Base-by-base conservation (phyloP, 2,113 vertebrate genomes). In the Caranx ignobilis region DNA sequence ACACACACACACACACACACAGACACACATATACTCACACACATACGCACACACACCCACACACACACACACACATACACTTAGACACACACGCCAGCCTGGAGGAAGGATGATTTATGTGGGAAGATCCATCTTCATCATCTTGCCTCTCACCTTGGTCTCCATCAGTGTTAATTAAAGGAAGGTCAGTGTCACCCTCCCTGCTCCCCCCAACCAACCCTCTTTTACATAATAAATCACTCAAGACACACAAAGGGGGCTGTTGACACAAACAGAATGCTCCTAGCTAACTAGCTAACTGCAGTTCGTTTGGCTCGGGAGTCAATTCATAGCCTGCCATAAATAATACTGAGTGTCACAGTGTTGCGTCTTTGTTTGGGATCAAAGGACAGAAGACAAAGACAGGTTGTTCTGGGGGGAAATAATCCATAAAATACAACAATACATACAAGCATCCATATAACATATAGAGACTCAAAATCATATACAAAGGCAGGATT, bases 211-310 rank as follows among this genome's bases (percentile, higher is more conserved):
- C 75, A 57, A 82, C 96, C 96, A 95, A 92, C 94, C 93, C 96
- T 96, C 95, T 96, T 98, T 97, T 97, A 96, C 96, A 97, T 98
- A 98, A 98, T 97, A 97, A 97, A 99, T 98, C 97, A 98, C 95
- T 93, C 81, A 92, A 93, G 92, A 84, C 34, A 70, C 92, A 96
- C 96, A 96, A 96, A 97, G 95, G 95, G 90, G 79, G 90, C 89
- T 94, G 91, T 88, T 95, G 94, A 94, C 95, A 95, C 95, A 96
- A 96, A 94, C 91, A 93, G 91, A 95, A 94, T 95, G 94, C 94
- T 94, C 94, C 76, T 45, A 90, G 91, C 89, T 92, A 92, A 92
- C 90, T 90, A 89, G 89, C 87, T 82, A 86, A 88, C 88, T 88
- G 90, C 89, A 89, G 67, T 88, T 81, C 43, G 75, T 87, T 70